phyloP scores from a whole-genome alignment of 1,140 invertebrate species.

The Zaprionus ornatus region DNA sequence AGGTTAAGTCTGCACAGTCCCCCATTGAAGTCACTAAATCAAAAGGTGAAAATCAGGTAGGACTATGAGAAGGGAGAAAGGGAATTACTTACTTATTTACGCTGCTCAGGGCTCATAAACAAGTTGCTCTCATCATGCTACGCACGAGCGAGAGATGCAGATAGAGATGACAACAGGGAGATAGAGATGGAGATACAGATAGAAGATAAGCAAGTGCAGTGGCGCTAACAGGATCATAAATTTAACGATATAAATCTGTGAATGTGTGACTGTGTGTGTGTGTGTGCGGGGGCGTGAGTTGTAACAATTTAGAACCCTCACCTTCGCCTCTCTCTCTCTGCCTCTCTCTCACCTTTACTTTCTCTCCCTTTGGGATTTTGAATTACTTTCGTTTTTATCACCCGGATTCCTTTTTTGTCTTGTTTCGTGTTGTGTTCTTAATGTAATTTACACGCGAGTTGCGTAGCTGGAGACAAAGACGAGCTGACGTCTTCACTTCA shows the following conservation, averaged over 20 bases:
- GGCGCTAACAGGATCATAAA: constrained; percentile 82
- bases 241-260: constrained; percentile 75
- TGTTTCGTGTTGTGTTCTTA: constrained; percentile 26
- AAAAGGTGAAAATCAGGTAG: constrained; percentile 64
- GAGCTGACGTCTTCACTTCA: constrained; percentile 71
- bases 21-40: constrained; percentile 34
- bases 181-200: constrained; percentile 17
- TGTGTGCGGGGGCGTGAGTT: constrained; percentile 49
- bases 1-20: background rate
- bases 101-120: constrained; percentile 65
- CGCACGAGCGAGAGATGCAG: constrained; percentile 3
- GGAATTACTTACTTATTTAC: constrained; percentile 64
- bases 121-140: constrained; percentile 41
- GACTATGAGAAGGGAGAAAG: constrained; percentile 32
- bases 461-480: constrained; percentile 27
- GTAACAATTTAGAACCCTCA: constrained; percentile 52
- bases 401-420: constrained; percentile 32
- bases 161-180: constrained; percentile 39
- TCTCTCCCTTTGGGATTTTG: constrained; percentile 57
- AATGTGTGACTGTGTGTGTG: constrained; percentile 4
- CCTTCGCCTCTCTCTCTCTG: background rate
- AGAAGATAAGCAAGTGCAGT: constrained; percentile 62
- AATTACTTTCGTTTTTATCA: constrained; percentile 79
- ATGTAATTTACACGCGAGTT: constrained; percentile 48
- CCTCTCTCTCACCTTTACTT: background rate